Conservation (phyloP, 2,888 invertebrate genomes). For the Odontothrips loti region DNA sequence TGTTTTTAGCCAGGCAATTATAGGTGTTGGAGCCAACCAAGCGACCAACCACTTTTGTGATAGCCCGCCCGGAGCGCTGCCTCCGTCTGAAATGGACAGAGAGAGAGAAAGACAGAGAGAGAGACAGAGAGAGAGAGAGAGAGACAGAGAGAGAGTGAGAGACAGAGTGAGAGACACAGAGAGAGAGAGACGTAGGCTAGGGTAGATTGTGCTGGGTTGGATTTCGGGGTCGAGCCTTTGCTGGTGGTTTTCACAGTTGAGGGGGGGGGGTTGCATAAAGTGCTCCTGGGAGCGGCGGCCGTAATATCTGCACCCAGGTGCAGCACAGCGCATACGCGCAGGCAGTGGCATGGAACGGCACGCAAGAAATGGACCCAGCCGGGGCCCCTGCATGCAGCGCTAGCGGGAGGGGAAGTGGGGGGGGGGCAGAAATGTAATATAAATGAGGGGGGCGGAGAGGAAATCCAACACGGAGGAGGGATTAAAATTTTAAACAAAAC, state of each 20-base stretch:
- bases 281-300: no score
- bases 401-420: not conserved
- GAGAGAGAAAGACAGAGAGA: not conserved
- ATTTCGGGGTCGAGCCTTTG: no score
- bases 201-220: no score
- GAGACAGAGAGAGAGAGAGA: slow-evolving; percentile 13
- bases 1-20: slow-evolving; percentile 9
- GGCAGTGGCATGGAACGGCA: not conserved
- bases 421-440: not conserved
- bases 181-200: not conserved
- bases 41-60: slow-evolving; percentile 9
- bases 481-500: not conserved
- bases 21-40: slow-evolving; percentile 22
- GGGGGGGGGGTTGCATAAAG: no score
- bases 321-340: not conserved
- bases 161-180: not conserved
- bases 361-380: not conserved
- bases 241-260: no score
- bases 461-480: not conserved
- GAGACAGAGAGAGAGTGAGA: not conserved
- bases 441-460: no score
- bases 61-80: not conserved
- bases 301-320: no score
- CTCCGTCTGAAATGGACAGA: not conserved
- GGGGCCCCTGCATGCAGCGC: no score